These are phyloP conservation scores for Natrix natrix DNA, from an alignment of 2,797 vertebrate genomes.

Conservation along the genomic window DNA sequence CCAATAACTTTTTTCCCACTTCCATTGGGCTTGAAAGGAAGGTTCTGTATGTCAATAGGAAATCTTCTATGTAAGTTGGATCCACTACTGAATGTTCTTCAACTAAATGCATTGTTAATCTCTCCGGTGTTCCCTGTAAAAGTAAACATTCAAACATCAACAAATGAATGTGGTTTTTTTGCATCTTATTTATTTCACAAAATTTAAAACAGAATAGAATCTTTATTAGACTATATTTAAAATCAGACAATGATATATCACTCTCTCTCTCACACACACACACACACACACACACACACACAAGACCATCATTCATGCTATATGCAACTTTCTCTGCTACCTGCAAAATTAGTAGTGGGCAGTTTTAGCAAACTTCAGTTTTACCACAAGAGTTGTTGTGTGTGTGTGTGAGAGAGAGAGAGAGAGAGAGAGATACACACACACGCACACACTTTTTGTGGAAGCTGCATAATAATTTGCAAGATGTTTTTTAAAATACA, in stretches of 20 bases:
- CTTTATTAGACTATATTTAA: background rate
- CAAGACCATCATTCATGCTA: background rate
- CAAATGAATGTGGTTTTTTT: background rate
- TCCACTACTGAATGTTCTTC: slow-evolving; percentile 99
- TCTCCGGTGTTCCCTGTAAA: slow-evolving; percentile 89
- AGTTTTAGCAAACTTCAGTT: background rate
- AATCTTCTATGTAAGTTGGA: slow-evolving; percentile 98
- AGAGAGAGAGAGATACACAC: too few relatives aligned
- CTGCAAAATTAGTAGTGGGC: background rate
- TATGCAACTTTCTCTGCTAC: background rate
- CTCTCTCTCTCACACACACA: background rate
- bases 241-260: background rate
- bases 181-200: background rate
- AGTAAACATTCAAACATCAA: slow-evolving; percentile 15
- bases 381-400: background rate
- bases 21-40: slow-evolving; percentile 99
- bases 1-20: slow-evolving; percentile 97
- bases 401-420: too few relatives aligned
- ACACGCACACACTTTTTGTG: background rate
- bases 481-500: background rate
- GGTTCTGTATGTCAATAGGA: slow-evolving; percentile 95
- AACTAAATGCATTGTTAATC: slow-evolving; percentile 97
- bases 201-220: background rate
- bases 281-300: background rate
- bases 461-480: background rate